A percentile compares a stretch with the other conserved stretches of the same genome.
Conservation (phyloP, 2,113 vertebrate species). For the Phocoena sinus region DNA sequence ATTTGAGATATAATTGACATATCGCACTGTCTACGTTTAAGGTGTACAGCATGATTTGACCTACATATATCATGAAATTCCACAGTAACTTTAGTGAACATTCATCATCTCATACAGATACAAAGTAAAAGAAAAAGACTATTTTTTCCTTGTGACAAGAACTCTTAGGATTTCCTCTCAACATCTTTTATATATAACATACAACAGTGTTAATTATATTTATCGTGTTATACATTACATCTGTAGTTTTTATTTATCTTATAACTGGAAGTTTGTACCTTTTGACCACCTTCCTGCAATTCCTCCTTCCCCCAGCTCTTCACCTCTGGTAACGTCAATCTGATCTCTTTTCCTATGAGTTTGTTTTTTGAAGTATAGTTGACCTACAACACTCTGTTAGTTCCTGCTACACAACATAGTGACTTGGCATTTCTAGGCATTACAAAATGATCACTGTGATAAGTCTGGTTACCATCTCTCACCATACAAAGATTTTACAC, state of each 20-base stretch:
- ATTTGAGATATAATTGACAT: not conserved
- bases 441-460: not conserved
- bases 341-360: not conserved
- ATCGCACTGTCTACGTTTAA: not conserved
- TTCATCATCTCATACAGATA: not conserved
- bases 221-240: not conserved
- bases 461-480: not conserved
- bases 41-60: not conserved
- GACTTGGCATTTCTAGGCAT: not conserved
- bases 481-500: not conserved
- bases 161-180: not conserved
- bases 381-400: not conserved
- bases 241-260: not conserved
- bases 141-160: not conserved
- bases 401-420: not conserved
- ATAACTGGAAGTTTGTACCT: not conserved
- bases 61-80: not conserved
- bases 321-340: not conserved
- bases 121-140: not conserved
- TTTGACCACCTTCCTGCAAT: not conserved
- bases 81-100: not conserved
- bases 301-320: not conserved
- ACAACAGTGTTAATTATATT: not conserved
- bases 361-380: not conserved
- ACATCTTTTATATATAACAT: not conserved